These are phyloP conservation scores for Agonopterix subpropinquella DNA, from an alignment of 2,888 invertebrate genomes.

Conservation along the genomic window DNA sequence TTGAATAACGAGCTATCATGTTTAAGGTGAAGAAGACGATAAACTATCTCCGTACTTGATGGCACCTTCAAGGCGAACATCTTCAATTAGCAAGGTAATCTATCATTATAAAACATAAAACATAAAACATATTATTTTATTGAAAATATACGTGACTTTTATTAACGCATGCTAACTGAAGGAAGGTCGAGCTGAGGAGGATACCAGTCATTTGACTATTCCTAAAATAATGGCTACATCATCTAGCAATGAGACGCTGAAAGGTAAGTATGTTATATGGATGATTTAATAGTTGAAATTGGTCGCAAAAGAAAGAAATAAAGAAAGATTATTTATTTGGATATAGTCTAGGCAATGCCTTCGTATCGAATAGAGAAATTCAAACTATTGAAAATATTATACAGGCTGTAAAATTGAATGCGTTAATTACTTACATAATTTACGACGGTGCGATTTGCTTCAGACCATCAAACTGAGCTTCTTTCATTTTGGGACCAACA, in stretches of 20 bases:
- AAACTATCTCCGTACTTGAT: constrained; percentile 58
- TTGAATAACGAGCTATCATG: not conserved
- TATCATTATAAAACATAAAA: not conserved
- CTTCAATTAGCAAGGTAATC: constrained; percentile 54
- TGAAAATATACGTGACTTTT: not conserved
- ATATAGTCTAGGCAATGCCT: too few species aligned
- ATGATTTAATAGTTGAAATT: too few species aligned
- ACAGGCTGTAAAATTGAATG: too few species aligned
- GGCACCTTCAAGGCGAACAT: constrained; percentile 59
- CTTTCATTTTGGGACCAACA: too few species aligned
- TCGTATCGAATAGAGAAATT: too few species aligned
- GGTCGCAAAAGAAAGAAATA: too few species aligned
- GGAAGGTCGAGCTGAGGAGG: constrained; percentile 57
- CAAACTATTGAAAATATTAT: too few species aligned
- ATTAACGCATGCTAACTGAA: constrained; percentile 39
- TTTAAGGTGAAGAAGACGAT: constrained; percentile 62
- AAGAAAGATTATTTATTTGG: too few species aligned
- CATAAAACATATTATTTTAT: not conserved
- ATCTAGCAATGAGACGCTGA: constrained; percentile 85
- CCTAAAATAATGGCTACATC: constrained; percentile 84
- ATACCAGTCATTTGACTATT: constrained; percentile 79
- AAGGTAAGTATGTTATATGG: constrained; percentile 64
- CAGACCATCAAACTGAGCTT: too few species aligned
- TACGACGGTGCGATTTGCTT: too few species aligned
- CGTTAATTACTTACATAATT: too few species aligned